These are phyloP conservation scores for Eupithecia tripunctaria DNA, from an alignment of 2,888 invertebrate species.

Conservation along the genomic window DNA sequence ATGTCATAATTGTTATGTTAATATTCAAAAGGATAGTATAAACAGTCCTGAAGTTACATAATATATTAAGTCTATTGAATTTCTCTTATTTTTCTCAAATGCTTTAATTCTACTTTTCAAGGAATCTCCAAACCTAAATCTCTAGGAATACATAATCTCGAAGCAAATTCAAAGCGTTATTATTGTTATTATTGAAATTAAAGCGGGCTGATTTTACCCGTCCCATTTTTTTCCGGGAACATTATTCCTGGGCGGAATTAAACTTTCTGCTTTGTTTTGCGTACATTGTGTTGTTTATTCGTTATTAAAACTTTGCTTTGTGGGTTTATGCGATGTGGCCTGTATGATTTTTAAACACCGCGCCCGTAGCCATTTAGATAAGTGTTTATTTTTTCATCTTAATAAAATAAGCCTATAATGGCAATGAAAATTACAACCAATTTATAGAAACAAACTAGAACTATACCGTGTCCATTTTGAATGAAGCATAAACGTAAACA, in stretches of 20 bases:
- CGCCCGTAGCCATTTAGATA: not conserved
- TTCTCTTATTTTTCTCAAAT: not conserved
- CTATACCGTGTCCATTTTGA: too few relatives aligned
- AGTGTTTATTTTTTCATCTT: too few relatives aligned
- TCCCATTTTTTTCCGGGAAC: slow-evolving; percentile 19
- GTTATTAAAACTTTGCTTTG: slow-evolving; percentile 60
- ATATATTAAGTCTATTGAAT: not conserved
- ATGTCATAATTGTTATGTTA: too few relatives aligned
- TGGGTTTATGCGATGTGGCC: slow-evolving; percentile 39
- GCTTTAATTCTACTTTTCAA: not conserved
- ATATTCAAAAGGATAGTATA: too few relatives aligned
- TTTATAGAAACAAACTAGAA: too few relatives aligned
- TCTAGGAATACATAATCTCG: not conserved
- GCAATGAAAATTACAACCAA: too few relatives aligned
- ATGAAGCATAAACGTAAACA: too few relatives aligned
- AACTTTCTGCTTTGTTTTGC: slow-evolving; percentile 66
- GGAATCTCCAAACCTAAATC: not conserved
- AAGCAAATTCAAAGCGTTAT: slow-evolving; percentile 6
- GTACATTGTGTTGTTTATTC: slow-evolving; percentile 62
- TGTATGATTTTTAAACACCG: slow-evolving; percentile 25
- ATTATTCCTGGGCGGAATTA: slow-evolving; percentile 57
- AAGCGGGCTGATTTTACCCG: slow-evolving; percentile 15
- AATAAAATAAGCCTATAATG: too few relatives aligned
- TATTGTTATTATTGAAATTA: slow-evolving; percentile 7
- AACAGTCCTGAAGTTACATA: too few relatives aligned